Base-by-base conservation (phyloP, 2,113 vertebrate species). In the Oncorhynchus keta region DNA sequence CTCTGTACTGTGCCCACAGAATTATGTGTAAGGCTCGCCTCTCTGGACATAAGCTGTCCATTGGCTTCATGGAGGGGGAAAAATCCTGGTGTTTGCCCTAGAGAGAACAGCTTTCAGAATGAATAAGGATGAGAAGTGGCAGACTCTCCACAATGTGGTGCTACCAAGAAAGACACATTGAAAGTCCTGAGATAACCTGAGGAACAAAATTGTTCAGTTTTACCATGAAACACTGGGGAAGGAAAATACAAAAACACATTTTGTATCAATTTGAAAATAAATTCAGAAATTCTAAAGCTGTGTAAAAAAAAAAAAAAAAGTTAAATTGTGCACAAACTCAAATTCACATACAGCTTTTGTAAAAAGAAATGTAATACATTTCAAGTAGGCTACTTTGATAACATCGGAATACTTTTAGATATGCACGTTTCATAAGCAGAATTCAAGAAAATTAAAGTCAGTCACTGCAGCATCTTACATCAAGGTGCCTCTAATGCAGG, bases 121-220 rank as follows among this genome's bases (percentile, higher is more conserved):
- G 79, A 91, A 92, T 92, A 91, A 93, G 81, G 32, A 68, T 91
- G 91, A 92, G 85, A 89, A 90, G 85, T 87, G 88, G 85, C 89
- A 92, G 91, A 90, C 85, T 55, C 86, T 84, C 84, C 67, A 91
- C 89, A 91, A 91, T 90, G 79, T 88, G 85, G 76, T 86, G 79
- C 84, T 76, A 82, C 83, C 82, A 88, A 84, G 85, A 90, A 89
- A 90, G 85, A 86, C 76, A 85, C 85, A 89, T 86, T 91, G 81
- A 89, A 79, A 76, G 84, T 75, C 69, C 66, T 3, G 49, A 70
- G 45, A 72, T 78, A 73, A 86, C 79, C 76, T 84, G 80, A 76
- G 70, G 72, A 79, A 82, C 79, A 86, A 84, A 68, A 74, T 51
- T 70, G 73, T 13, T 71, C 39, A 14, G 51, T 77, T 79, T 48